Conservation (phyloP, 2,113 vertebrate species). For the Recurvirostra avosetta region DNA sequence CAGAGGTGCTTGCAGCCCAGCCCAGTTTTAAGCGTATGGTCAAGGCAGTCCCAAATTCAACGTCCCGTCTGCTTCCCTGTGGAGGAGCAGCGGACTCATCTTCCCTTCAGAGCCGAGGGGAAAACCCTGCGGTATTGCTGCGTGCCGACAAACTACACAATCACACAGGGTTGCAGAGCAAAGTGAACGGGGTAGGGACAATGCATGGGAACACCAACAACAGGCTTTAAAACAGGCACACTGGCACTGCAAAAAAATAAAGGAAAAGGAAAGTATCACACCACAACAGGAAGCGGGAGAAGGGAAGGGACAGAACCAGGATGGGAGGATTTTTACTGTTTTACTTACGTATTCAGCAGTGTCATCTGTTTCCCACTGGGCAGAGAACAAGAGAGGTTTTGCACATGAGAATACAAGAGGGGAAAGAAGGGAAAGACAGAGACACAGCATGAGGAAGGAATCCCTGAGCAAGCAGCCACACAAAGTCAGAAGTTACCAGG, state of each 20-base stretch:
- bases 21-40: neutral
- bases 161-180: constrained; percentile 9
- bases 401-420: constrained; percentile 74
- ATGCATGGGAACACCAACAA: neutral
- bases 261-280: constrained; percentile 31
- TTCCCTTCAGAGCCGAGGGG: neutral
- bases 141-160: neutral
- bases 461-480: constrained; percentile 44
- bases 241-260: neutral
- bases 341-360: constrained; percentile 97
- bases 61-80: neutral
- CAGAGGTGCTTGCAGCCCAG: neutral
- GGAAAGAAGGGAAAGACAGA: constrained; percentile 74
- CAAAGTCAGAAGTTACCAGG: constrained; percentile 41
- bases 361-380: constrained; percentile 98
- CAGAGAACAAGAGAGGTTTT: constrained; percentile 78
- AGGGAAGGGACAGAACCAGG: constrained; percentile 10
- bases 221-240: constrained; percentile 2
- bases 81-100: neutral
- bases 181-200: neutral
- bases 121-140: constrained; percentile 9
- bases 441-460: constrained; percentile 74
- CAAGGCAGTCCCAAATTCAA: neutral
- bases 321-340: neutral
- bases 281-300: neutral